Conservation (phyloP, 2,888 invertebrate species). For the Chymomyza fuscimana region DNA sequence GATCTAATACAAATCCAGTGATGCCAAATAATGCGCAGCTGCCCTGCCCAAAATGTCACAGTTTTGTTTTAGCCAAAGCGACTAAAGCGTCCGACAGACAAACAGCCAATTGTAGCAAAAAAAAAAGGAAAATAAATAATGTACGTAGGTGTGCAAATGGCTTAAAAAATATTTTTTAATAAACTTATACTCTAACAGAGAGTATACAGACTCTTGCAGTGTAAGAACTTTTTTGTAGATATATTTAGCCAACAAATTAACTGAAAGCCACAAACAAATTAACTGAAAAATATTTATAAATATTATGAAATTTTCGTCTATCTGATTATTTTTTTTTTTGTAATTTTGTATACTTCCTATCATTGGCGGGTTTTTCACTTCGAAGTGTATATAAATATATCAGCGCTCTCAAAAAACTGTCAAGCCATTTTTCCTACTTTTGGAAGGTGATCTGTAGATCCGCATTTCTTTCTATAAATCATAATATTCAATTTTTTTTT, state of each 20-base stretch:
- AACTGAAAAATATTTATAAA: too few relatives aligned
- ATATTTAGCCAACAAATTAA: background rate
- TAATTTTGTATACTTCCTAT: too few relatives aligned
- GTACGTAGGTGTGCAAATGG: background rate
- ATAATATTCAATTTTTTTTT: too few relatives aligned
- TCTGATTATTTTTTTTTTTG: too few relatives aligned
- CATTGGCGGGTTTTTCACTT: too few relatives aligned
- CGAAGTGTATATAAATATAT: too few relatives aligned
- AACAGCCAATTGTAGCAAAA: background rate
- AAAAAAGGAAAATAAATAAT: background rate
- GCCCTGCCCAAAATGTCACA: constrained; percentile 9
- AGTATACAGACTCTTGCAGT: background rate
- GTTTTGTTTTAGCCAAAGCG: background rate
- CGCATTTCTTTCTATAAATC: too few relatives aligned
- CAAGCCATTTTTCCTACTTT: too few relatives aligned
- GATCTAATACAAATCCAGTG: background rate
- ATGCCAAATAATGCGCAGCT: constrained; percentile 13
- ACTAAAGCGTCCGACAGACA: background rate
- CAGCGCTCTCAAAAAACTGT: too few relatives aligned
- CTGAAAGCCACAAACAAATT: background rate
- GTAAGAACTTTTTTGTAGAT: background rate
- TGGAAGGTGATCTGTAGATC: too few relatives aligned
- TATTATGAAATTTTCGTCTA: too few relatives aligned
- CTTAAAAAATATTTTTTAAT: background rate
- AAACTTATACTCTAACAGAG: background rate